These are phyloP conservation scores for Nipponia nippon DNA, from an alignment of 2,113 vertebrate species.

Conservation along the genomic window DNA sequence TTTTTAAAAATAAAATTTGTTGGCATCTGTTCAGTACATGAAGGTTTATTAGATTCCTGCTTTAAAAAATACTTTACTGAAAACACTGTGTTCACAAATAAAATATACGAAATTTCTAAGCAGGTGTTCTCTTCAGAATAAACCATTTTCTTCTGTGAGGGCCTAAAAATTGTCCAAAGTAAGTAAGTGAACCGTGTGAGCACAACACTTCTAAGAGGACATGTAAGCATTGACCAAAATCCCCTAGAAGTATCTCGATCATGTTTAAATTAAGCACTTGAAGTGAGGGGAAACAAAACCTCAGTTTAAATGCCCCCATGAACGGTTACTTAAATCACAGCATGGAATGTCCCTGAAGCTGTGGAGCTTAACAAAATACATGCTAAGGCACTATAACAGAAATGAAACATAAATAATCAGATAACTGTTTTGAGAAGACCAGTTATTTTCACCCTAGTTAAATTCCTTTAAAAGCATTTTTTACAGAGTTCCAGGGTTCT, in stretches of 20 bases:
- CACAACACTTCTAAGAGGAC: neutral
- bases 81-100: neutral
- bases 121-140: neutral
- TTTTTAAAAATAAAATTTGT: neutral
- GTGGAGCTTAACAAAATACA: neutral
- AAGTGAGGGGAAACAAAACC: neutral
- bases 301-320: neutral
- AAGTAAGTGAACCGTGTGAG: neutral
- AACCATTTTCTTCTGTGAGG: neutral
- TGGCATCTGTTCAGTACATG: neutral
- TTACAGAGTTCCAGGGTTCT: neutral
- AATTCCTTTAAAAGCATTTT: neutral
- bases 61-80: neutral
- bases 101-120: neutral
- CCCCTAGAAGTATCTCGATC: neutral
- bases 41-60: neutral
- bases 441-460: neutral
- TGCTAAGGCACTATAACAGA: neutral
- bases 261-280: neutral
- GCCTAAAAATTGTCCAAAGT: neutral
- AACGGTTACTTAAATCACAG: neutral
- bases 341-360: neutral
- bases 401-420: neutral
- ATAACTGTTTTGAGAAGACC: neutral
- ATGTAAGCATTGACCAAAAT: neutral